Conservation (phyloP, 2,113 vertebrate genomes). For the Mesocricetus auratus region DNA sequence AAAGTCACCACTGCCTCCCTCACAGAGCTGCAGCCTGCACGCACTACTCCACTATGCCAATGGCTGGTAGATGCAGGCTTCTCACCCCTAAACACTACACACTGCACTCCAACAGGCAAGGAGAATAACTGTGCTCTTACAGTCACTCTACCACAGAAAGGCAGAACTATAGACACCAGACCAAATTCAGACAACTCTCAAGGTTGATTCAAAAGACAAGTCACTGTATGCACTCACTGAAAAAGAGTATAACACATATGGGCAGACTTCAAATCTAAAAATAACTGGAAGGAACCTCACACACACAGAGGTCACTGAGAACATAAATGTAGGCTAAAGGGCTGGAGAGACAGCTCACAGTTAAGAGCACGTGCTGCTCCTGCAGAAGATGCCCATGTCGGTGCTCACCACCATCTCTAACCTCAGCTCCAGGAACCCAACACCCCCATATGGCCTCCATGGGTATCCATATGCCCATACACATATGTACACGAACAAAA, state of each 20-base stretch:
- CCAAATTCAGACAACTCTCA: neutral
- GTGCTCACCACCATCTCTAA: neutral
- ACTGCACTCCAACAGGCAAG: neutral
- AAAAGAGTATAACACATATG: neutral
- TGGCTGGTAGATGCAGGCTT: fast-evolving
- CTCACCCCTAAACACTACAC: neutral
- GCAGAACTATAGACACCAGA: neutral
- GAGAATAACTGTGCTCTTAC: neutral
- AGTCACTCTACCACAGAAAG: neutral
- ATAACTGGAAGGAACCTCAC: neutral
- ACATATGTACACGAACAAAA: neutral
- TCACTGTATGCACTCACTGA: neutral
- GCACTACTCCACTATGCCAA: neutral
- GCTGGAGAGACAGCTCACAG: neutral
- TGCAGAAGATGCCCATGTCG: neutral
- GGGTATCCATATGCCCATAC: too few relatives aligned
- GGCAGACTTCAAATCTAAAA: slow-evolving; percentile 16
- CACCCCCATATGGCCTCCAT: neutral
- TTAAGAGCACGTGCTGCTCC: neutral
- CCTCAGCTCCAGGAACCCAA: neutral
- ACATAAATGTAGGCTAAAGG: neutral
- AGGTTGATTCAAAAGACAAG: slow-evolving; percentile 9
- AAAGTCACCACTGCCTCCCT: neutral
- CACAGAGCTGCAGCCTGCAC: neutral
- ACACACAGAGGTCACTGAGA: neutral